Evolutionary conservation across 2,888 invertebrate genomes (phyloP), one percentile per base, ranked within the genome.

Genomic region (Psococerastis gibbosa): DNA sequence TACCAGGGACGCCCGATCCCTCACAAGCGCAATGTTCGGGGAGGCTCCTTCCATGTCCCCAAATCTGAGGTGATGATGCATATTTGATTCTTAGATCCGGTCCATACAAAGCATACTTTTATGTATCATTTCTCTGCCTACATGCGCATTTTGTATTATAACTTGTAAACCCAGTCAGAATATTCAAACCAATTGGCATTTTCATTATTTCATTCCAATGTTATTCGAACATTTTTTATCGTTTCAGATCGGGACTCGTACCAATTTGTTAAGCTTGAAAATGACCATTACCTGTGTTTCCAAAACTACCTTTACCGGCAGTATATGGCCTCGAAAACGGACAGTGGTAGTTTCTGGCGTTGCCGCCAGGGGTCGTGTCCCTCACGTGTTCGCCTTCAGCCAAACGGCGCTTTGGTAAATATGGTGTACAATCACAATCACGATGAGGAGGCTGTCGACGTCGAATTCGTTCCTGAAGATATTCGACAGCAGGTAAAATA

Each of bases 261-360:
- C 20, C 17, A 20, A 20, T 38, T 38, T 11, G 38, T 38, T 3
- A 15, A 20, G 20, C 13, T 22, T 18, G 20, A 17, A 6, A 17
- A 38, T 6, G 4, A 13, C 3, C 38, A 38, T 20, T 38, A 18
- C 11, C 38, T 38, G 4, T 13, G 20, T 13, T 38, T 20, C 18
- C 17, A 20, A 38, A 38, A 38, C 22, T 38, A 38, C 18, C 20
- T 18, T 6, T 38, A 38, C 22, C 38, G 38, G 22, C 15, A 38
- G 18, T 38, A 38, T 20, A 38, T 18, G 38, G 13, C 18, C 4
- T 18, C 18, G 3, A 15, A 15, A 38, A 20, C 22, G 13, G 38
- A 38, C 22, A 13, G 13, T 3, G 38, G 38, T 18, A 38, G 38
- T 20, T 38, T 18, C 20, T 38, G 38, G 38, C 6, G 38, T 13